Evolutionary conservation across 2,797 vertebrate species (phyloP).

Genomic region (Lutjanus argentimaculatus): DNA sequence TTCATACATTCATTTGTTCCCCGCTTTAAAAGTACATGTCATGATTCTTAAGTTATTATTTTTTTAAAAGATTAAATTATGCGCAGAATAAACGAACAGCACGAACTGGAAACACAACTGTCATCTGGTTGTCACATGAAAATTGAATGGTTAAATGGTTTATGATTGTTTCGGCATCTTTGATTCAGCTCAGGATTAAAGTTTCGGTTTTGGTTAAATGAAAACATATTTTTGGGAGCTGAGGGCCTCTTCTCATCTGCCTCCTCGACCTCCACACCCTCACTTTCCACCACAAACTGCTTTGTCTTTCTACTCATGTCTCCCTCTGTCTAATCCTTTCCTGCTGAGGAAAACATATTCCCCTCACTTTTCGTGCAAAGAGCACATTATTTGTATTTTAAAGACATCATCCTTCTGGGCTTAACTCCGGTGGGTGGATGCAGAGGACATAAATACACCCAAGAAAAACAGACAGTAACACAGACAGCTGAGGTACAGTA

Average conservation of each 20-base stretch:
- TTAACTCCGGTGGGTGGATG: constrained; percentile 31
- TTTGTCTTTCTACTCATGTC: not conserved
- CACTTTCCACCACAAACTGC: constrained; percentile 18
- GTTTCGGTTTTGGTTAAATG: not conserved
- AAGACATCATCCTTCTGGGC: constrained; percentile 28
- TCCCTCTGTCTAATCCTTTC: constrained; percentile 7
- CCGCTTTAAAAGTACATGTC: not conserved
- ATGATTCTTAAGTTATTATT: not conserved
- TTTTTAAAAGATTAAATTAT: not conserved
- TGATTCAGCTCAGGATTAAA: not conserved
- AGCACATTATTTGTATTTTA: constrained; percentile 35
- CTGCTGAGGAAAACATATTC: constrained; percentile 1
- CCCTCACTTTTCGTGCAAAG: constrained; percentile 58
- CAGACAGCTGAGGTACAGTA: constrained; percentile 32
- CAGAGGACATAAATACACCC: constrained; percentile 33
- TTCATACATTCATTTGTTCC: not conserved
- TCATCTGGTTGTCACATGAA: not conserved
- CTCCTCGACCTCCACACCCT: constrained; percentile 26
- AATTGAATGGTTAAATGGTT: not conserved
- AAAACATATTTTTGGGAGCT: constrained; percentile 1
- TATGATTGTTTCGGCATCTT: not conserved
- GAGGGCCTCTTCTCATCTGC: not conserved
- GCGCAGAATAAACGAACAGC: not conserved
- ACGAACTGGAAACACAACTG: not conserved
- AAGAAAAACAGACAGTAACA: constrained; percentile 39